These are phyloP conservation scores for Deroplatys truncata DNA, from an alignment of 2,888 invertebrate species.

Conservation along the genomic window DNA sequence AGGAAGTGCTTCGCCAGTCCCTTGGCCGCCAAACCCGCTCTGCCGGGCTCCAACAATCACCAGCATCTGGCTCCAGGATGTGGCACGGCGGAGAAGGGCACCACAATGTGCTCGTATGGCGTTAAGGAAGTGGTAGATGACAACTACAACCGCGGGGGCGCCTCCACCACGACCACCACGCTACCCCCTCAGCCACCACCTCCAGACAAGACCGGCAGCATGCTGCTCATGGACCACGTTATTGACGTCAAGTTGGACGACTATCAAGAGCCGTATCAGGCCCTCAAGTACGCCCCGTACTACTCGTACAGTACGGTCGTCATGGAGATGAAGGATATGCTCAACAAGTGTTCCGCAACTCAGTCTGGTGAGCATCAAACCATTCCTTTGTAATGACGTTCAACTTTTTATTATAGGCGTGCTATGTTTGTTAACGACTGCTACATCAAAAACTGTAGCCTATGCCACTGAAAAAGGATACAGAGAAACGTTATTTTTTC, in stretches of 20 bases:
- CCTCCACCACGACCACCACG: constrained; percentile 48
- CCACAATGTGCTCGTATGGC: constrained; percentile 50
- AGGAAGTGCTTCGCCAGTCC: constrained; percentile 71
- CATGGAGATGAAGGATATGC: constrained; percentile 70
- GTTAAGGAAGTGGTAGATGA: constrained; percentile 57
- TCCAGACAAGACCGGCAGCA: constrained; percentile 49
- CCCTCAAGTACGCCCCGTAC: constrained; percentile 69
- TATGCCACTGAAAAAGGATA: no score
- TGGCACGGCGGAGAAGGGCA: constrained; percentile 45
- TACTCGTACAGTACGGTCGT: constrained; percentile 72
- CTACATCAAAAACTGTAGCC: no score
- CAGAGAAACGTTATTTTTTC: no score
- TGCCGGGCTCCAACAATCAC: constrained; percentile 40
- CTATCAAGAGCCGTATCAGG: constrained; percentile 77
- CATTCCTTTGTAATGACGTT: no score
- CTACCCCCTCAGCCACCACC: constrained; percentile 37
- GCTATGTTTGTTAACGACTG: no score
- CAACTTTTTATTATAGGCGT: no score
- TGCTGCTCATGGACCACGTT: constrained; percentile 46
- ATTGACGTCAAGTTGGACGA: constrained; percentile 62
- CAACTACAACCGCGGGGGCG: constrained; percentile 42
- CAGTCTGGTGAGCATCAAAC: constrained; percentile 33
- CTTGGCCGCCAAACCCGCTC: constrained; percentile 55
- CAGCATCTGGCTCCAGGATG: constrained; percentile 51
- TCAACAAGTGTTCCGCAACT: constrained; percentile 35